phyloP scores from a whole-genome alignment of 2,888 invertebrate genomes.

The Caenorhabditis panamensis region DNA sequence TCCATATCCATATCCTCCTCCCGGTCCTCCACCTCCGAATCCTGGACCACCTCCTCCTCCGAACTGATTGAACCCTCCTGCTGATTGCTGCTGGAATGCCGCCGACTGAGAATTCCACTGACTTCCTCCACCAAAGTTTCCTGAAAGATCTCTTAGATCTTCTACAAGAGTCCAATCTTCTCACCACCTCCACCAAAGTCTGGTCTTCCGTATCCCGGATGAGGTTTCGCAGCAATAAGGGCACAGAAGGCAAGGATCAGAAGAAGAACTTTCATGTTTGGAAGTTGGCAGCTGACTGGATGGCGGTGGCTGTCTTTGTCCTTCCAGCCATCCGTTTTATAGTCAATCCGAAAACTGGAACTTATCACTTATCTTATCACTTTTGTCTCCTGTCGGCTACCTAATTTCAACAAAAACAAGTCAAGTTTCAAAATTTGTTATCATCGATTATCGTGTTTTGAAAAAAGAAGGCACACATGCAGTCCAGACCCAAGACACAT shows the following conservation, averaged over 20 bases:
- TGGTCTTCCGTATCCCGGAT: conserved; percentile 23
- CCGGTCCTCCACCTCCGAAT: not conserved
- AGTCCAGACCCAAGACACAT: too few species aligned
- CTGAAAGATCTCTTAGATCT: too few species aligned
- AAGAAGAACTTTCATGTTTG: conserved; percentile 13
- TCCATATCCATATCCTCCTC: conserved; percentile 19
- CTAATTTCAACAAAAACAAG: conserved; percentile 16
- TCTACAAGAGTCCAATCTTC: not conserved
- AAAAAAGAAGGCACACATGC: too few species aligned
- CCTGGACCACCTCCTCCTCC: conserved; percentile 4
- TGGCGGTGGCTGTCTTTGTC: not conserved
- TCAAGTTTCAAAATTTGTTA: conserved; percentile 1
- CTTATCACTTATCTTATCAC: conserved; percentile 13
- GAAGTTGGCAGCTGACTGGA: not conserved
- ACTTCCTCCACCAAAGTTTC: conserved; percentile 6
- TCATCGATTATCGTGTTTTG: not conserved
- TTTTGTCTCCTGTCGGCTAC: not conserved
- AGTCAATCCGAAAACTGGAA: conserved; percentile 20
- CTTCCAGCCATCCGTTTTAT: conserved; percentile 7
- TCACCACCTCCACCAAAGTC: conserved; percentile 9
- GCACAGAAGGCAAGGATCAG: conserved; percentile 2
- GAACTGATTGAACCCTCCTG: not conserved
- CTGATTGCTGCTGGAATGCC: conserved; percentile 7
- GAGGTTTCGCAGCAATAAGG: conserved; percentile 1
- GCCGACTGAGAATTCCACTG: conserved; percentile 2